Conservation (phyloP, 2,888 invertebrate genomes). For the Eupithecia pulchellata region DNA sequence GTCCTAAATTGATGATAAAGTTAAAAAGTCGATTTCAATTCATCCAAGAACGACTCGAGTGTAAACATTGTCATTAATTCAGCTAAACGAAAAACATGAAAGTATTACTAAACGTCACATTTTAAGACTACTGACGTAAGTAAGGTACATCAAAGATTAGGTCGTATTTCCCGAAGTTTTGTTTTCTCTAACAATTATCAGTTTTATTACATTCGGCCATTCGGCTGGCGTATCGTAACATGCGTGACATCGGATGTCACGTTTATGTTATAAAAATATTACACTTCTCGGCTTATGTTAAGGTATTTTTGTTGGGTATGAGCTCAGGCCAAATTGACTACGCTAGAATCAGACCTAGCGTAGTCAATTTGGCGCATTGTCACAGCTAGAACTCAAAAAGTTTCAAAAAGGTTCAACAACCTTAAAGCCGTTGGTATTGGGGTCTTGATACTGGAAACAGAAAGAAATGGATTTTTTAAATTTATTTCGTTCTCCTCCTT, state of each 20-base stretch:
- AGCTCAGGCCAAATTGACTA: too few relatives aligned
- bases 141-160: background rate
- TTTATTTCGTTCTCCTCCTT: background rate
- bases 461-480: background rate
- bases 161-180: conserved; percentile 1
- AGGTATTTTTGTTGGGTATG: background rate
- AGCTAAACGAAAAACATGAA: background rate
- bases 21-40: conserved; percentile 23
- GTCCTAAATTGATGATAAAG: background rate
- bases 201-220: conserved; percentile 22
- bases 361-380: background rate
- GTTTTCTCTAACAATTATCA: conserved; percentile 32
- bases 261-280: conserved; percentile 15
- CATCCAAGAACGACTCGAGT: background rate
- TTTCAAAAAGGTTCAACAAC: background rate
- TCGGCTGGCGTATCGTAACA: conserved; percentile 19
- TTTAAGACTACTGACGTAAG: background rate
- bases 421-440: background rate
- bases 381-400: background rate
- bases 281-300: background rate
- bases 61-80: background rate
- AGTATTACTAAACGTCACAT: background rate
- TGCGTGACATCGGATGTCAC: conserved; percentile 35
- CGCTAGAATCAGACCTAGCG: too few relatives aligned
- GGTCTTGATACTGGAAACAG: background rate